phyloP scores from a whole-genome alignment of 2,113 vertebrate genomes.

The Zosterops japonicus region DNA sequence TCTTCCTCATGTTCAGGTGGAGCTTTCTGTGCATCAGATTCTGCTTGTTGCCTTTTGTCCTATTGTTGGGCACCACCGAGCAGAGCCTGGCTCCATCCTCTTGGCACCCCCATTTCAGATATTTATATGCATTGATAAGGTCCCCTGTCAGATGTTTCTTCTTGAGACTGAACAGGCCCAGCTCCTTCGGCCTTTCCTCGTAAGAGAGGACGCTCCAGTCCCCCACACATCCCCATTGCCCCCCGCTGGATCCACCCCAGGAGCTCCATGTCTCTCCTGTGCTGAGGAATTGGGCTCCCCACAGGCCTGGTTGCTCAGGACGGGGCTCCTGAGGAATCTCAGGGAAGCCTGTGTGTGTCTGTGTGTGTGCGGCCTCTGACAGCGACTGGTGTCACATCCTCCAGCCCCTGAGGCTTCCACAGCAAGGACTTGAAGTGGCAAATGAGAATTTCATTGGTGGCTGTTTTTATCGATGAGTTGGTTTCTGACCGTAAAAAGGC shows the following conservation, averaged over 20 bases:
- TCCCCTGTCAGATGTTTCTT: background rate
- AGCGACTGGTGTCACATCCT: background rate
- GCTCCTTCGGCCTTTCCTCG: background rate
- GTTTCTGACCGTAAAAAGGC: background rate
- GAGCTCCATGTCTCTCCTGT: background rate
- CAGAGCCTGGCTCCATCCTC: background rate
- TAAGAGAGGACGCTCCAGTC: background rate
- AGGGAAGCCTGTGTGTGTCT: fast-evolving
- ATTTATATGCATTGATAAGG: background rate
- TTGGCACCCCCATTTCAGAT: fast-evolving
- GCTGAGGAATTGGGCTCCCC: fast-evolving
- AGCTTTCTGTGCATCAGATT: too few relatives aligned
- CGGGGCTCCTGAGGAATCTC: fast-evolving
- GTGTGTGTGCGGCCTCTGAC: background rate
- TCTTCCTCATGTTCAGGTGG: background rate
- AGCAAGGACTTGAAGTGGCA: too few relatives aligned
- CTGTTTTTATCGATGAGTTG: fast-evolving
- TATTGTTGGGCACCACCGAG: background rate
- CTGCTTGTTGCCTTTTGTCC: background rate
- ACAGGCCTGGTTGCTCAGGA: too few relatives aligned
- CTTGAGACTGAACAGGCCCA: background rate
- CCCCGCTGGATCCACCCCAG: fast-evolving
- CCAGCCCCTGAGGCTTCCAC: background rate
- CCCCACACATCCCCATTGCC: background rate
- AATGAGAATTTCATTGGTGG: background rate